Evolutionary conservation across 2,113 vertebrate genomes (phyloP), one percentile per base, ranked within the genome.

Genomic region (Laticauda colubrina): DNA sequence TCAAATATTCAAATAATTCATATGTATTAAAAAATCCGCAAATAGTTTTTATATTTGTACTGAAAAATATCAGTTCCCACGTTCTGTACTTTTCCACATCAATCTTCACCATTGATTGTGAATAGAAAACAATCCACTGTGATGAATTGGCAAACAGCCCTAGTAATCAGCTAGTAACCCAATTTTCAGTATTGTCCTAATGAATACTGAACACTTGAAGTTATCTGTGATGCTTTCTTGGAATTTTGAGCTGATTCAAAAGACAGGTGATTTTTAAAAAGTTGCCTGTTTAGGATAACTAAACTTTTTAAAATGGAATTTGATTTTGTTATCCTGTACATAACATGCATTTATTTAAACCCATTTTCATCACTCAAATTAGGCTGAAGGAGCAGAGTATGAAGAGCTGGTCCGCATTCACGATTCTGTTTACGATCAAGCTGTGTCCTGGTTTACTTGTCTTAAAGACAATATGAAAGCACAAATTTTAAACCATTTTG

Each of bases 401-500:
- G 96, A 97, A 92, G 98, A 99, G 94, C 98, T 99, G 3, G 93
- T 97, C 57, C 97, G 97, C 91, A 97, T 99, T 91, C 98, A 98
- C 1, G 98, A 98, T 94, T 98, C 98, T 0, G 98, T 99, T 59
- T 99, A 99, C 29, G 98, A 98, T 91, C 98, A 99, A 97, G 98
- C 98, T 15, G 97, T 97, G 93, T 97, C 96, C 96, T 99, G 98
- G 99, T 99, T 99, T 96, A 98, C 98, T 34, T 99, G 98, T 34
- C 98, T 99, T 64, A 98, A 98, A 94, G 99, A 99, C 96, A 98
- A 98, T 96, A 98, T 98, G 98, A 98, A 98, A 97, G 98, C 97
- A 92, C 98, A 99, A 97, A 99, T 99, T 96, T 97, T 98, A 92
- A 98, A 98, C 95, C 98, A 99, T 95, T 99, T 99, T 95, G 99